Evolutionary conservation across 2,797 vertebrate genomes (phyloP).

Genomic region (Danio tinwini): DNA sequence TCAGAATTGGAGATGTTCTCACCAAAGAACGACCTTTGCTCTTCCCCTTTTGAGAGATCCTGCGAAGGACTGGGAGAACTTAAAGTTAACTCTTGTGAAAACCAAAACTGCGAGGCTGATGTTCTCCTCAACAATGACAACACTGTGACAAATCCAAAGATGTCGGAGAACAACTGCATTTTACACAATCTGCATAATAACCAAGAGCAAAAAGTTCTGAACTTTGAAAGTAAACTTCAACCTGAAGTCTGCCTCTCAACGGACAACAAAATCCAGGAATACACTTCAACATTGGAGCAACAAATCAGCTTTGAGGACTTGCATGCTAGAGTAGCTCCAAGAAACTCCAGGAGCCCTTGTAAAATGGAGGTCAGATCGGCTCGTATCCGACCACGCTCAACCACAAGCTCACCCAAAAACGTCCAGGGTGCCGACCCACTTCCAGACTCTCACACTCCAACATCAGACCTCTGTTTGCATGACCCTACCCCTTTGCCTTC

Average conservation of each 20-base stretch:
- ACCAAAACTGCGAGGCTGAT: constrained; percentile 32
- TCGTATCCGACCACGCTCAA: constrained; percentile 53
- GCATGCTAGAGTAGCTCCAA: constrained; percentile 76
- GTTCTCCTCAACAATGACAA: constrained; percentile 33
- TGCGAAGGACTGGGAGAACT: constrained; percentile 56
- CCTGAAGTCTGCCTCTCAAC: constrained; percentile 10
- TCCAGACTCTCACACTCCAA: constrained; percentile 28
- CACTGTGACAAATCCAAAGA: constrained; percentile 43
- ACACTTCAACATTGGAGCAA: neutral
- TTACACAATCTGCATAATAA: constrained; percentile 8
- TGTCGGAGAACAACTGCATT: constrained; percentile 2
- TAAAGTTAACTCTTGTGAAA: constrained; percentile 11
- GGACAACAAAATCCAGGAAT: neutral
- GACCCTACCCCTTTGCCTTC: constrained; percentile 74
- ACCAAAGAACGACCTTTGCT: constrained; percentile 50
- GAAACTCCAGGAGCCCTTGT: constrained; percentile 62
- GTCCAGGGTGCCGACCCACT: neutral
- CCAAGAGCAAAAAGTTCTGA: constrained; percentile 26
- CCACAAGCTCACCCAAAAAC: constrained; percentile 46
- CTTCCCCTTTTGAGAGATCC: constrained; percentile 61
- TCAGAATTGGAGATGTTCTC: constrained; percentile 41
- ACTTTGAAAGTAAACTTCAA: constrained; percentile 24
- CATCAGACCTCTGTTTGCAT: constrained; percentile 70
- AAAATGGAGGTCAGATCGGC: constrained; percentile 58
- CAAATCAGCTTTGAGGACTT: constrained; percentile 74